Evolutionary conservation across 2,113 vertebrate genomes (phyloP).

Genomic region (Sebastes fasciatus): DNA sequence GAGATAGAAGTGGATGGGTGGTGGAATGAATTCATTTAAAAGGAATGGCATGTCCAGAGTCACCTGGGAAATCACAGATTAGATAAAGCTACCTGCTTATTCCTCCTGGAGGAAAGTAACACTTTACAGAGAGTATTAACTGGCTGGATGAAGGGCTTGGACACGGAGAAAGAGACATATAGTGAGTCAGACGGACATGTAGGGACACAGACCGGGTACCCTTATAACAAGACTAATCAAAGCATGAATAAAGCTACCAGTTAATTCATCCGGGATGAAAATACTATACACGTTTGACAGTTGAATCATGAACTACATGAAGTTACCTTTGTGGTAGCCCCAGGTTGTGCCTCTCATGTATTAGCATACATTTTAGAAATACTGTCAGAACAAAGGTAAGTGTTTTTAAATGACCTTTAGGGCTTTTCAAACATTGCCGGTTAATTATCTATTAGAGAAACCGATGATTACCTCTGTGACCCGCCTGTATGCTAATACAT

Average conservation of each 20-base stretch:
- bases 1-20: slow-evolving; percentile 38
- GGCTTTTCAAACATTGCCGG: neutral
- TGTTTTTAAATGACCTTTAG: neutral
- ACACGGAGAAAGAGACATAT: slow-evolving; percentile 16
- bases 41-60: slow-evolving; percentile 21
- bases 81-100: slow-evolving; percentile 51
- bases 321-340: neutral
- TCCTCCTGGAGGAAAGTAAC: slow-evolving; percentile 28
- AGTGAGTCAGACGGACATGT: slow-evolving; percentile 23
- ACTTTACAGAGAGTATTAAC: slow-evolving; percentile 45
- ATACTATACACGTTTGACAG: neutral
- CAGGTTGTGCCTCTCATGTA: neutral
- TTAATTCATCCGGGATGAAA: slow-evolving; percentile 9
- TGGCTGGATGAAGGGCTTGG: slow-evolving; percentile 18
- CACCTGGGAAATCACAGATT: slow-evolving; percentile 58
- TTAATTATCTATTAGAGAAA: neutral
- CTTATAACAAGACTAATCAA: slow-evolving; percentile 3
- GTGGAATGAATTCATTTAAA: slow-evolving; percentile 54
- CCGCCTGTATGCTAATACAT: neutral
- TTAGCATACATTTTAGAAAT: neutral
- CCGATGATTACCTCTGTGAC: neutral
- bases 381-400: neutral
- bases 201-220: neutral
- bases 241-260: slow-evolving; percentile 2
- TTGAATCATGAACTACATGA: neutral